Base-by-base conservation (phyloP, 1,140 invertebrate species). In the Pomacea maculata region DNA sequence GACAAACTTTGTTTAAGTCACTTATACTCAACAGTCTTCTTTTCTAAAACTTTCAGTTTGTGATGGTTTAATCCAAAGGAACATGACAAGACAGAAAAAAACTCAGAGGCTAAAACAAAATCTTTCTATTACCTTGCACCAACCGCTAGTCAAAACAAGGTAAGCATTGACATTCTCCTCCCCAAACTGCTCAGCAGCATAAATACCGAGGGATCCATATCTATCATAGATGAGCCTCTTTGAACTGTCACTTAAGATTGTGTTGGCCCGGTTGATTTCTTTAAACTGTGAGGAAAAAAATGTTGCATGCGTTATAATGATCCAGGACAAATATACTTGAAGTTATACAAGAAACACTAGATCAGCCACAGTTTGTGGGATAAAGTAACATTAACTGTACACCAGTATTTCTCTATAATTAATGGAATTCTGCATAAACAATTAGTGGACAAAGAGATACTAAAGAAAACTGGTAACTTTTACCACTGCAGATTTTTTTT, bases 51-150 rank as follows among this genome's bases (percentile, higher is more conserved):
- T 45, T 45, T 45, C 34, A 45, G 34, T 45, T 45, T 45, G 34
- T 45, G 2, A 45, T 45, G 6, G 6, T 45, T 45, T 45, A 45
- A 25, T 25, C 25, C 25, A 25, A 25, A 25, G 25, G 25, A 25
- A 25, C 25, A 0, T 25, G 25, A 25, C 25, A 25, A 25, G 2
- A 45, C 2, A 45, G 6, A 21, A 70, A 70, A 70, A 70, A 45
- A 25, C n/a, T 70, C 68, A 10, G 12, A 70, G 25, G 34, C 8
- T 15, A 21, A 70, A 7, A 67, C 65, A 21, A 8, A 70, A 70
- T 70, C 1, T 45, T 19, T 17, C 92, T 45, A 45, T 92, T 91
- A 96, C 96, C 94, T 98, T 98, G 92, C 97, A 97, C 96, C 97
- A 98, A 84, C 95, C 95, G 85, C 96, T 98, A 79, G 96, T 98